phyloP scores from a whole-genome alignment of 2,888 invertebrate genomes.

The Acronicta alni region DNA sequence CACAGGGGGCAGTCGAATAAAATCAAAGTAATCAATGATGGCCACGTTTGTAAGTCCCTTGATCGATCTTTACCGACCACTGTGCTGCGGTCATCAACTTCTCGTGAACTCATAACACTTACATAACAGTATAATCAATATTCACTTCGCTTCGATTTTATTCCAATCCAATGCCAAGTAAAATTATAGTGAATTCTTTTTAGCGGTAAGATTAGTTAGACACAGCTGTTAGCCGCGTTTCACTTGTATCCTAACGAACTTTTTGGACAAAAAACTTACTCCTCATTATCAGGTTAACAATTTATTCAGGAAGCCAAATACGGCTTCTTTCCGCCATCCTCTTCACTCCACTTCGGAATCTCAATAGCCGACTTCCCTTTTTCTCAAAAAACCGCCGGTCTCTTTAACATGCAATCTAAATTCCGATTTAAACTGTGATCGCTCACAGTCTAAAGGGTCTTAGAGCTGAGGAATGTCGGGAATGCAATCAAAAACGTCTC shows the following conservation, averaged over 20 bases:
- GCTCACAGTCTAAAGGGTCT: conserved; percentile 58
- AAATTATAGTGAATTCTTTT: too few species aligned
- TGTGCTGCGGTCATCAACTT: too few species aligned
- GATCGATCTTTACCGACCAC: too few species aligned
- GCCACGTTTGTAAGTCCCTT: too few species aligned
- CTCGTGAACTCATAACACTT: too few species aligned
- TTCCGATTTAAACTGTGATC: conserved; percentile 64
- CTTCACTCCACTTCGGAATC: conserved; percentile 40
- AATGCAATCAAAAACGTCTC: conserved; percentile 69
- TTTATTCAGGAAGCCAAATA: conserved; percentile 19
- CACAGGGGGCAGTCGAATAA: neutral
- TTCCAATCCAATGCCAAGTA: too few species aligned
- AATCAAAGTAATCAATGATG: neutral
- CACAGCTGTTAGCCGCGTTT: too few species aligned
- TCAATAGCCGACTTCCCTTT: conserved; percentile 53
- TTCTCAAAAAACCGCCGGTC: conserved; percentile 54
- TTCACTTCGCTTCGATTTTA: too few species aligned
- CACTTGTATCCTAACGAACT: too few species aligned
- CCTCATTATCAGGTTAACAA: conserved; percentile 47
- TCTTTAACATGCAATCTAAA: conserved; percentile 63
- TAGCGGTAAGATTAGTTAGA: too few species aligned
- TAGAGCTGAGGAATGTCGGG: conserved; percentile 57
- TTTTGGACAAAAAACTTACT: too few species aligned
- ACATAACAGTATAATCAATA: too few species aligned
- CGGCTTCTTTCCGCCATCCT: conserved; percentile 13